phyloP scores from a whole-genome alignment of 2,113 vertebrate species.

The Petaurus breviceps region DNA sequence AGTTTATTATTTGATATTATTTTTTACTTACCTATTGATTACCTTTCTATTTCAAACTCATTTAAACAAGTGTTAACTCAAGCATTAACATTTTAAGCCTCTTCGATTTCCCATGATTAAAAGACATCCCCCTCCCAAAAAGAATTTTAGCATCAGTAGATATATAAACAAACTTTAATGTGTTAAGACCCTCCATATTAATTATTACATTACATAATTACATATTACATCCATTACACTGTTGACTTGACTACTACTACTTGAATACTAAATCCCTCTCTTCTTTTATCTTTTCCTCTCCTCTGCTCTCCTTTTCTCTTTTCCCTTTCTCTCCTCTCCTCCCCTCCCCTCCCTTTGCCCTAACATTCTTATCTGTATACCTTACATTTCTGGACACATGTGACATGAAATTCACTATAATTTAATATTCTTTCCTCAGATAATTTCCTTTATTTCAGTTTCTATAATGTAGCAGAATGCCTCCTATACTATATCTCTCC shows the following conservation, averaged over 20 bases:
- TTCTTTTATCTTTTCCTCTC: too few relatives aligned
- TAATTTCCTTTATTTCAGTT: neutral
- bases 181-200: neutral
- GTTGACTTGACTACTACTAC: neutral
- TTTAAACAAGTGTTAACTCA: neutral
- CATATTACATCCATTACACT: neutral
- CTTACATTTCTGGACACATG: neutral
- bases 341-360: rapidly evolving
- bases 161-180: neutral
- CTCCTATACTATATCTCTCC: neutral
- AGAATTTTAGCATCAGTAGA: neutral
- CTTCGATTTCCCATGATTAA: neutral
- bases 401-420: neutral
- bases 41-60: neutral
- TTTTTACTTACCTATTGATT: neutral
- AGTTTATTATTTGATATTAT: neutral
- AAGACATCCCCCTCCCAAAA: neutral
- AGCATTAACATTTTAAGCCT: neutral
- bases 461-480: neutral
- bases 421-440: neutral
- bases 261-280: too few relatives aligned
- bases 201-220: too few relatives aligned
- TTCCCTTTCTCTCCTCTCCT: too few relatives aligned
- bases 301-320: neutral
- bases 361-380: neutral